Base-by-base conservation (phyloP, 1,140 invertebrate genomes). In the Mesaphorura yosii region DNA sequence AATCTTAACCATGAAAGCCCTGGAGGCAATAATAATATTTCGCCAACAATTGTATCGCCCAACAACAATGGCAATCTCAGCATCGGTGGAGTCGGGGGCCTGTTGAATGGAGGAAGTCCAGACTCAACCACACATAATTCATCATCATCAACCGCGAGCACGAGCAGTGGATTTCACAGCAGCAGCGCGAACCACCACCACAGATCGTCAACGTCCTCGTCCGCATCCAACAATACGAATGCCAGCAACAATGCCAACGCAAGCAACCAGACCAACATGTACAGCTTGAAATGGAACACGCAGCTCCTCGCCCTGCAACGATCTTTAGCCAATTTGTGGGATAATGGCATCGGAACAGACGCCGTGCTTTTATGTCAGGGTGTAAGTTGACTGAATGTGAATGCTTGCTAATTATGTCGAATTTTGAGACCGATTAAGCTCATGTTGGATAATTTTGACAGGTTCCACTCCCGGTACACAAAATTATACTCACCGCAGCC, bases 301-400 rank as follows among this genome's bases (percentile, higher is more conserved):
- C 61, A 63, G 49, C 53, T 63, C n/a, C 44, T 63, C 3, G 47
- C 55, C 26, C 37, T 63, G 12, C 61, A 63, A 56, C 41, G 58
- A 50, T 57, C 55, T 58, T 54, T 63, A 26, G 55, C 57, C 19
- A 63, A 63, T 51, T 53, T 63, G 40, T 63, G 55, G 55, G 61
- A 63, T 47, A 58, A 26, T 37, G 61, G 61, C 34, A 59, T 63
- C 41, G 61, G 61, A n/a, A 59, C 57, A 26, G 61, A 63, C 49
- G 61, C 61, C 37, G 61, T 63, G 41, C 55, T 63, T 52, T 53
- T 63, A 41, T 63, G 61, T 55, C 61, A 63, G 52, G 59, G 55
- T 15, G 49, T n/a, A n/a, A n/a, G n/a, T n/a, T n/a, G n/a, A n/a
- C n/a, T n/a, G n/a, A n/a, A n/a, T n/a, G 10, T 7, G n/a, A 42